Evolutionary conservation across 2,888 invertebrate species (phyloP).

Genomic region (Linnaemya vulpina): DNA sequence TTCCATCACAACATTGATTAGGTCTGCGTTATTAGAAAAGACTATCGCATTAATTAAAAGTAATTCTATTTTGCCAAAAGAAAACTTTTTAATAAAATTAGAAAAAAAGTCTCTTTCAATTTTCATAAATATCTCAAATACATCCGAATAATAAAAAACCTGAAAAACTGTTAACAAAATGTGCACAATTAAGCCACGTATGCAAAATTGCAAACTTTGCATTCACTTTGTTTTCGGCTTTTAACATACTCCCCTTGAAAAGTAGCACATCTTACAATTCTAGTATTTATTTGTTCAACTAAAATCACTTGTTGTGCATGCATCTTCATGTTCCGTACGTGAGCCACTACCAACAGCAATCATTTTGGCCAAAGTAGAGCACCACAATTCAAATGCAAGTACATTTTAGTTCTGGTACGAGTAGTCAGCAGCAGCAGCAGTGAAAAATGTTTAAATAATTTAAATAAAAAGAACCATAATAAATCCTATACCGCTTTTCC

Average conservation of each 20-base stretch:
- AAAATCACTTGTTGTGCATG: constrained; percentile 32
- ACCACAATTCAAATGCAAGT: constrained; percentile 43
- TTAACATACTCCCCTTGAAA: no score
- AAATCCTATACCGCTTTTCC: neutral
- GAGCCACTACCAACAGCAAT: constrained; percentile 4
- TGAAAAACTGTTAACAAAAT: neutral
- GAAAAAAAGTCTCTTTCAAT: no score
- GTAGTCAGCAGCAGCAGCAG: neutral
- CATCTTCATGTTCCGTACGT: constrained; percentile 22
- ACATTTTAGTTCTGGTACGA: neutral
- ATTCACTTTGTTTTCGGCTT: neutral
- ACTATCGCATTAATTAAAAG: neutral
- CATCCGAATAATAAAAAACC: no score
- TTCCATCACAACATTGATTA: neutral
- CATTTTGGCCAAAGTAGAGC: constrained; percentile 35
- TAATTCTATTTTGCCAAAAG: neutral
- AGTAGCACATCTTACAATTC: neutral
- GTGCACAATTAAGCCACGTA: neutral
- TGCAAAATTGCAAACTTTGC: neutral
- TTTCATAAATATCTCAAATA: no score
- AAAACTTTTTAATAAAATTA: neutral
- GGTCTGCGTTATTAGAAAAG: neutral
- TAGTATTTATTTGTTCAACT: constrained; percentile 26
- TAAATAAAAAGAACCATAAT: constrained; percentile 11
- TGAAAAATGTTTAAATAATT: constrained; percentile 59